Base-by-base conservation (phyloP, 2,797 vertebrate genomes). In the Hyperoplus immaculatus region DNA sequence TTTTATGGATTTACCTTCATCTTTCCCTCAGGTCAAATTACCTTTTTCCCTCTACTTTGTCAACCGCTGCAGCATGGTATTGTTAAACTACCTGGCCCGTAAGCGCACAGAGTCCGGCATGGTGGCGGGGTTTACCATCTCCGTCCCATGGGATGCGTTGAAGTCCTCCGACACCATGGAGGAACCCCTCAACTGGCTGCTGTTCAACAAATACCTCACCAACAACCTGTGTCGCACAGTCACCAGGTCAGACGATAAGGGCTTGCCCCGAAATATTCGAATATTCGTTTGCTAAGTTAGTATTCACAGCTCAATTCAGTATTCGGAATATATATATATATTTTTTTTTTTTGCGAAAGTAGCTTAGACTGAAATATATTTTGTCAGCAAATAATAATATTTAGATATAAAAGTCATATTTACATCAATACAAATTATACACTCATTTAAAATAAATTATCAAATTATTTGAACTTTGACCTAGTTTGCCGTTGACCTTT, bases 41-140 rank as follows among this genome's bases (percentile, higher is more conserved):
- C 3, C 14, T 14, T 9, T 69, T 16, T 38, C 4, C 54, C 18
- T 36, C 8, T 62, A 39, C 18, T 42, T 39, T 29, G 51, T 2
- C 4, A 9, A 29, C 47, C 0, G 46, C 38, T 12, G 29, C 75
- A 97, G 97, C 66, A 95, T 97, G 90, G 46, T 96, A 60, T 79
- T 96, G 72, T 86, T 97, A 55, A 97, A 96, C 89, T 95, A 97
- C 77, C 85, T 97, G 91, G 96, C 93, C 3, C 91, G 46, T 57
- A 94, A 85, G 4, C 90, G 69, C 4, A 50, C 18, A 0, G 82
- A 93, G 0, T 92, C 95, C 0, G 94, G 92, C 14, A 47, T 97
- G 76, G 90, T 93, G 61, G 96, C 96, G 0, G 96, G 95, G 0
- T 88, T 97, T 57, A 95, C 95, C 59, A 86, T 96, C 38, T 97